Base-by-base conservation (phyloP, 30 jellyfish, hydroid and myxozoan species). In the Chironex yamaguchii region DNA sequence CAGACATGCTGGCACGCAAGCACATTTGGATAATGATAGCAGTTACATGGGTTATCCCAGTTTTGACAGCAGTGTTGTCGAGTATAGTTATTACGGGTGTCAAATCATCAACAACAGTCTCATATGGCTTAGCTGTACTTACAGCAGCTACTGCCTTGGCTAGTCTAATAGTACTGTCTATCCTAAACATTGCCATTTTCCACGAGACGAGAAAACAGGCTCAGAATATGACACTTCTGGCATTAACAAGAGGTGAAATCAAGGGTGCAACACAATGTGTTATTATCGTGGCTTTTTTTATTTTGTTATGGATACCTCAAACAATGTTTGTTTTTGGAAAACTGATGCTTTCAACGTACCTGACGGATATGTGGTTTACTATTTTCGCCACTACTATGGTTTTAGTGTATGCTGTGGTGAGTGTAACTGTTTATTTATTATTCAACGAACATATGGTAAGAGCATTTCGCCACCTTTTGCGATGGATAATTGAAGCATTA, bases 291-390 rank as follows among this genome's bases (percentile, higher is more conserved):
- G 51, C 52, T 1, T 54, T 78, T 21, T 86, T 71, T 27, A 49
- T 75, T 13, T 49, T 66, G 49, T 82, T 86, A 76, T 25, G 76
- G 79, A 71, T 86, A 49, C 96, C 96, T 28, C 96, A 86, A 67
- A 76, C 76, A 14, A 27, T 86, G 35, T 86, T 86, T 75, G 96
- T 89, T 24, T 63, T 86, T 48, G 96, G 96, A 23, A 86, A 86
- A 63, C 79, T 86, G 29, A 33, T 67, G 53, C 76, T 71, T 17
- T 63, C 96, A 77, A 67, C 89, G 77, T 88, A 89, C 24, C 96
- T 86, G 12, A 71, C 76, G 3, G 96, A 86, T 27, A 77, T 86
- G 96, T 86, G 96, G 96, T 86, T 26, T 62, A 86, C 58, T 42
- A 17, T 42, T 6, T 42, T 42, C 17, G 58, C 58, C 13, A 42